Base-by-base conservation (phyloP, 2,797 vertebrate species). In the Myripristis jacobus region DNA sequence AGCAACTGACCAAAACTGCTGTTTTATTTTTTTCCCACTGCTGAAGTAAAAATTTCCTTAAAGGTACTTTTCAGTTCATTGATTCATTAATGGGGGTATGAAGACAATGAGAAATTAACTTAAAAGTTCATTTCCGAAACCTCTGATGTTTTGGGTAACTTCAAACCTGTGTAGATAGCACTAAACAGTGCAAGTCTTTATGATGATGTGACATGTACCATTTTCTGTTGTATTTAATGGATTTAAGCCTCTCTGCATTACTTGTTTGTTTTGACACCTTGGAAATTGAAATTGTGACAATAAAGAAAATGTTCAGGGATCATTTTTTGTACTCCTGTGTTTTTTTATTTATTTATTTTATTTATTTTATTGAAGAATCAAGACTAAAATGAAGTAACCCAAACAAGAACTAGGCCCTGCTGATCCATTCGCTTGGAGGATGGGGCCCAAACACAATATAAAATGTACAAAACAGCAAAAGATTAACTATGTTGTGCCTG, bases 1-100 rank as follows among this genome's bases (percentile, higher is more conserved):
- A 86, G 85, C 84, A 81, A 80, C 78, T 79, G 87, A 92, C 91
- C 89, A 91, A 90, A 92, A 88, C 75, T 56, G 84, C 86, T 89
- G 87, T 88, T 72, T 82, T 80, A 55, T 2, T 55, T 2, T 56
- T 70, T n/a, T 8, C 19, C 65, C 43, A 80, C 59, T 70, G 53
- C 38, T 77, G 9, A 74, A 71, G 69, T 57, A 70, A 77, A 31
- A 58, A 75, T 79, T 70, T 70, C 29, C 48, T 60, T 6, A 52
- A 29, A 58, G 47, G 53, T 69, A 59, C 43, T 47, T 66, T 69
- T 80, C 21, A n/a, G 64, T 79, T 73, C 46, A 47, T 75, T 46
- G 6, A 4, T 66, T 51, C 24, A 66, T 51, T 29, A 19, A 43
- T 21, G 47, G 11, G 7, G 36, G 6, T 57, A 34, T 81, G 65